phyloP scores from a whole-genome alignment of 1,140 invertebrate genomes.

The Apolygus lucorum region DNA sequence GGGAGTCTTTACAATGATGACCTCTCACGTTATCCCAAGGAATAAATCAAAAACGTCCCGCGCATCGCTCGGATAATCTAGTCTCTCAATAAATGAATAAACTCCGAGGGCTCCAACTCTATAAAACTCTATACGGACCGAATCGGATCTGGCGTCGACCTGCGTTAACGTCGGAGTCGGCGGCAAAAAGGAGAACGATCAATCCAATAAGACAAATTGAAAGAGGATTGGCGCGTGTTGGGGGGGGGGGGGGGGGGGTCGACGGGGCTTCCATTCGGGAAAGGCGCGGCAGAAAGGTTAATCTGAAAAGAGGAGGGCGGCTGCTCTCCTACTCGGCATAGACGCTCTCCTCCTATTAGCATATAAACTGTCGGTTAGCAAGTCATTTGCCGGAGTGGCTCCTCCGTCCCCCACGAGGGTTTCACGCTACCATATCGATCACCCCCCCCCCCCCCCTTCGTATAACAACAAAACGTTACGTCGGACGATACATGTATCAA shows the following conservation, averaged over 20 bases:
- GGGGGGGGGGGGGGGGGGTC: not conserved
- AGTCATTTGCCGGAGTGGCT: slow-evolving; percentile 6
- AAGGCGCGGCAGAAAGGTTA: not conserved
- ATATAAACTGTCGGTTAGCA: slow-evolving; percentile 3
- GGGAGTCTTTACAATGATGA: too few species aligned
- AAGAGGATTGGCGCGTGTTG: too few species aligned
- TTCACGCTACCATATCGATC: not conserved
- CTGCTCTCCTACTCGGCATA: not conserved
- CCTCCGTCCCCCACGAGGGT: not conserved
- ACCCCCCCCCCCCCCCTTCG: not conserved
- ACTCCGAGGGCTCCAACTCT: too few species aligned
- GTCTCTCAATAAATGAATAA: too few species aligned
- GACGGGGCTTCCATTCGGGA: not conserved
- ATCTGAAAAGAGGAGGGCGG: not conserved
- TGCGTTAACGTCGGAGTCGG: too few species aligned
- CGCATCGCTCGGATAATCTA: too few species aligned
- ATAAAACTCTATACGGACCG: too few species aligned
- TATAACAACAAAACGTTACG: not conserved
- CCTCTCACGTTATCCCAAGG: too few species aligned
- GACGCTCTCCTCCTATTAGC: not conserved
- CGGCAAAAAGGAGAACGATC: not conserved
- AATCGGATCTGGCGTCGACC: too few species aligned
- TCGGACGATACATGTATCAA: too few species aligned
- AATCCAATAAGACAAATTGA: not conserved
- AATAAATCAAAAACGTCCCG: too few species aligned